Conservation (phyloP, 2,888 invertebrate species). For the Cylindroiulus punctatus region DNA sequence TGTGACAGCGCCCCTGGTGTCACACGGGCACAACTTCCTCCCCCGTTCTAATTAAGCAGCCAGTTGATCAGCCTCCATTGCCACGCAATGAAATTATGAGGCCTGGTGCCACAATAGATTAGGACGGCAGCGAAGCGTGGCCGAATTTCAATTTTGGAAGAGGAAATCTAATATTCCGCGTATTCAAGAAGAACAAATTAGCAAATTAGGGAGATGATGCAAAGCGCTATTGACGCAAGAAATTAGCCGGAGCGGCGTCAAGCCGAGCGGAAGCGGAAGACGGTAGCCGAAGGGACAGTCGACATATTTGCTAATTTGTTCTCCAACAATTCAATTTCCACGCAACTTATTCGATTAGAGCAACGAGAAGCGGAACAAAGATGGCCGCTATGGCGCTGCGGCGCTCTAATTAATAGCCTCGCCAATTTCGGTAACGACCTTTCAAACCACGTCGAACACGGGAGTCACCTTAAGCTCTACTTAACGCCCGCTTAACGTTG, state of each 20-base stretch:
- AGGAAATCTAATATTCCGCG: conserved; percentile 27
- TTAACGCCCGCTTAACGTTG: no score
- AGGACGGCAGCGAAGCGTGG: conserved; percentile 23
- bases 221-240: conserved; percentile 10
- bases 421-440: neutral
- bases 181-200: conserved; percentile 16
- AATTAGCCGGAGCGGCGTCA: conserved; percentile 16
- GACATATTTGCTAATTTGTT: conserved; percentile 2
- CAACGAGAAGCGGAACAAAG: neutral
- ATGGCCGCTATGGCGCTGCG: neutral
- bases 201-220: conserved; percentile 27
- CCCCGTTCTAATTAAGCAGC: neutral
- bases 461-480: neutral
- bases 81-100: neutral
- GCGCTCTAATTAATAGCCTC: neutral
- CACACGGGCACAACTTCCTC: neutral
- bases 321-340: conserved; percentile 11
- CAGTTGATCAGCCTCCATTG: neutral
- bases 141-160: conserved; percentile 21
- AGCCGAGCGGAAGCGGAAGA: neutral
- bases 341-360: conserved; percentile 14
- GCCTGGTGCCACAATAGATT: conserved; percentile 16
- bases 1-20: neutral
- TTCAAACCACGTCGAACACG: neutral
- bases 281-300: conserved; percentile 15